Evolutionary conservation across 1,140 invertebrate species (phyloP), one percentile per base, ranked within the genome.

Genomic region (Mylabris phalerata): DNA sequence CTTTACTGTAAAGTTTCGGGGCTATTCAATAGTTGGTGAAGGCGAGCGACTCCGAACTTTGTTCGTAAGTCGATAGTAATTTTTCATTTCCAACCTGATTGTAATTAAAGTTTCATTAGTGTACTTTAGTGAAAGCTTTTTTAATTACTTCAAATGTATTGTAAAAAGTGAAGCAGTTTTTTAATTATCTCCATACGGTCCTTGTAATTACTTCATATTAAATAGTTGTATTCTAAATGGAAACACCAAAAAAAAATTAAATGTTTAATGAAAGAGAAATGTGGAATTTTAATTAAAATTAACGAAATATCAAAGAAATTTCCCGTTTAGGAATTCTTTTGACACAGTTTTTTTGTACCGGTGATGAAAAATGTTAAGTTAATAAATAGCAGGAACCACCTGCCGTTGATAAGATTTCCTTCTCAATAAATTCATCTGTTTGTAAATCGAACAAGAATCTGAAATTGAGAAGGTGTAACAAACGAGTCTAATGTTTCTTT

Each of bases 21-120:
- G 44, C 27, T 10, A 52, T 52, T 54, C 42, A 54, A 44, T 54
- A 42, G 44, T 54, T 32, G 32, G 7, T 5, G 32, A 32, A 32
- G 7, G 32, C 4, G 32, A 32, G 7, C 32, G 0, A 32, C 24
- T 45, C 7, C 1, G 46, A 54, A 46, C 46, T 57, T 48, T 49
- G 38, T 26, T 57, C 46, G 41, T 39, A 48, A 44, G 55, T 49
- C 48, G 47, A 57, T 48, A 57, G 46, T 42, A 49, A 48, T 57
- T 57, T 57, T 57, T 57, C 39, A 56, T 48, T 49, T 49, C 41
- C 41, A 39, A 49, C 40, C 40, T 26, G 47, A 26, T 9, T 48
- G 48, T 49, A 57, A 57, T 49, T 49, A 56, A 48, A 48, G 55
- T 56, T 56, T 56, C 39, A 57, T 57, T 57, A 57, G 38, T 49